Evolutionary conservation across 30 jellyfish, hydroid and myxozoan genomes (phyloP).

Genomic region (Aurelia aurita): DNA sequence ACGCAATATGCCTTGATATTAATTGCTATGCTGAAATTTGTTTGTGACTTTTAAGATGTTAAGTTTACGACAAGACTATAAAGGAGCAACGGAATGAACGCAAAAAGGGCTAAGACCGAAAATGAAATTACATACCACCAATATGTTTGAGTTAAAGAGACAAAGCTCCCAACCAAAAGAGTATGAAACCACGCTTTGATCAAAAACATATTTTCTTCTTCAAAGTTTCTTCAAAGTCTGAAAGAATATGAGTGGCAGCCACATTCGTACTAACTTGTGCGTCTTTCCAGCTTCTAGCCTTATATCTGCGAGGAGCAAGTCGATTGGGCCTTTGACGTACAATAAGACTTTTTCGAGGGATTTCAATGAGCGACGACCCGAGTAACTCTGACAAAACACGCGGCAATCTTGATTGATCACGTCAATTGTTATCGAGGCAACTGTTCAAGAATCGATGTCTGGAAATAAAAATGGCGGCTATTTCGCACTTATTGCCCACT

Average conservation of each 20-base stretch:
- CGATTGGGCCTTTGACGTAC: slow-evolving; percentile 45
- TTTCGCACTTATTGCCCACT: slow-evolving; percentile 65
- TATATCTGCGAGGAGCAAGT: slow-evolving; percentile 34
- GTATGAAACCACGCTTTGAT: slow-evolving; percentile 45
- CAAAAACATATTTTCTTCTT: slow-evolving; percentile 40
- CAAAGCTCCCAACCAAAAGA: slow-evolving; percentile 50
- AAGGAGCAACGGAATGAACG: slow-evolving; percentile 19
- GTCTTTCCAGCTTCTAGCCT: slow-evolving; percentile 12
- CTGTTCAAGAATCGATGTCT: slow-evolving; percentile 69
- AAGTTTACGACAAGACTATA: not conserved
- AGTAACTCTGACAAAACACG: slow-evolving; percentile 72
- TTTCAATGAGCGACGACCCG: slow-evolving; percentile 75
- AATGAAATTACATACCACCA: slow-evolving; percentile 68
- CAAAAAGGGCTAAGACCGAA: slow-evolving; percentile 2
- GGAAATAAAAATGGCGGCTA: slow-evolving; percentile 84
- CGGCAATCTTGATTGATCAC: slow-evolving; percentile 83
- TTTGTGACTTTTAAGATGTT: not conserved
- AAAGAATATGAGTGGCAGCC: not conserved
- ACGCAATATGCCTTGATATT: not conserved
- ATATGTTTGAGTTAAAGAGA: slow-evolving; percentile 47
- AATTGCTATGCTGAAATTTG: not conserved
- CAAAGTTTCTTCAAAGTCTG: not conserved
- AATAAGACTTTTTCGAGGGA: slow-evolving; percentile 64
- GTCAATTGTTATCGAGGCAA: slow-evolving; percentile 73
- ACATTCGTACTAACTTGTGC: slow-evolving; percentile 1